Evolutionary conservation across 1,140 invertebrate genomes (phyloP).

Genomic region (Bombus confusus): DNA sequence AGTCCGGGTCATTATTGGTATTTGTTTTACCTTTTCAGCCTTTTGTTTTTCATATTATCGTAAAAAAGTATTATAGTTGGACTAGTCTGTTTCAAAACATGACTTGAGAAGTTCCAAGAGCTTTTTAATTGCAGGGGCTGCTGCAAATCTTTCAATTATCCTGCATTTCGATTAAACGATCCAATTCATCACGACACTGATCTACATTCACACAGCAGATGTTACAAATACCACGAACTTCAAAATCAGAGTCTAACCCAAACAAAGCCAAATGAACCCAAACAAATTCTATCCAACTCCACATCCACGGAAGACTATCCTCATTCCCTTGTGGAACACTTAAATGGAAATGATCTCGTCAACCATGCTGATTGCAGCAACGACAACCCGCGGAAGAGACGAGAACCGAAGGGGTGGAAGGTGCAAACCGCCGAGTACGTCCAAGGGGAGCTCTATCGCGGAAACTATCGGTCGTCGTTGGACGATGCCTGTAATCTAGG

Average conservation of each 20-base stretch:
- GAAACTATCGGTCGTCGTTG: slow-evolving; percentile 66
- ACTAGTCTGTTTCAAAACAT: too few relatives aligned
- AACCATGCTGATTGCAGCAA: not conserved
- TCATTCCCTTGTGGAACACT: not conserved
- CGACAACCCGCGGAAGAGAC: not conserved
- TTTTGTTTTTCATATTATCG: too few relatives aligned
- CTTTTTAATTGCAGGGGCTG: too few relatives aligned
- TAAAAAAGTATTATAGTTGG: too few relatives aligned
- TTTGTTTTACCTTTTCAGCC: too few relatives aligned
- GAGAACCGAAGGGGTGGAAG: slow-evolving; percentile 48
- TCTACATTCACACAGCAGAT: too few relatives aligned
- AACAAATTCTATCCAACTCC: not conserved
- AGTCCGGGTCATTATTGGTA: too few relatives aligned
- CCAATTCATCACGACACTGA: too few relatives aligned
- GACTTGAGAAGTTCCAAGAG: too few relatives aligned
- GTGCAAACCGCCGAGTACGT: slow-evolving; percentile 50
- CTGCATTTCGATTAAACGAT: too few relatives aligned
- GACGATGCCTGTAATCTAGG: slow-evolving; percentile 70
- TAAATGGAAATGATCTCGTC: slow-evolving; percentile 15
- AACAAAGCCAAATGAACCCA: not conserved
- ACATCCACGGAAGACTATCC: not conserved
- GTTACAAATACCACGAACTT: too few relatives aligned
- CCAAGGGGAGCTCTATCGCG: slow-evolving; percentile 60
- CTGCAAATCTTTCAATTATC: too few relatives aligned
- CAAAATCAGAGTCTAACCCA: not conserved